These are phyloP conservation scores for Uropetala carovei DNA, from an alignment of 2,888 invertebrate genomes.

Conservation along the genomic window DNA sequence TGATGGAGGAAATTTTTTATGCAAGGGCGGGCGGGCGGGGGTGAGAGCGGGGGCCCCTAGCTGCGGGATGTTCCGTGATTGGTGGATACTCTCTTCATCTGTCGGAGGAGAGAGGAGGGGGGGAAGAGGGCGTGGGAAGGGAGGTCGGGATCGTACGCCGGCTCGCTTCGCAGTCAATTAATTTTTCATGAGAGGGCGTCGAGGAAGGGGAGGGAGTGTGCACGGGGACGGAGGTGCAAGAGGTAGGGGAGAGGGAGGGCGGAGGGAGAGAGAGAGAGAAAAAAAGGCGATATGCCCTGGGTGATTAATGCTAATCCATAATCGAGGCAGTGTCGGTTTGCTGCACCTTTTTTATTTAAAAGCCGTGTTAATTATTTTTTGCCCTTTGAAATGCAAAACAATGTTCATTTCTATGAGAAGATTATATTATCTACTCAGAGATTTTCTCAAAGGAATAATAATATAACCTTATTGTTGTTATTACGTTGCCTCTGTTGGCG, in stretches of 20 bases:
- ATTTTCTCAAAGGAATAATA: neutral
- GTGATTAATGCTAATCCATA: slow-evolving; percentile 7
- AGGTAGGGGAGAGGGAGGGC: too few species aligned
- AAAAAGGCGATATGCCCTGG: neutral
- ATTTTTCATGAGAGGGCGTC: slow-evolving; percentile 1
- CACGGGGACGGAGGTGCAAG: too few species aligned
- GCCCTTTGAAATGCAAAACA: slow-evolving; percentile 7
- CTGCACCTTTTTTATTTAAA: slow-evolving; percentile 14
- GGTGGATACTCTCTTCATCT: neutral
- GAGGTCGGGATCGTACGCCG: neutral
- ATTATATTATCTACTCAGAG: neutral
- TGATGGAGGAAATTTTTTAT: too few species aligned
- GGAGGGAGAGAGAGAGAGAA: neutral
- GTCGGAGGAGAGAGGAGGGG: neutral
- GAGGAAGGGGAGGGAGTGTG: too few species aligned
- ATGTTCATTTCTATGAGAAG: neutral
- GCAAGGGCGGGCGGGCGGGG: too few species aligned
- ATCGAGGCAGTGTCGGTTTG: slow-evolving; percentile 18
- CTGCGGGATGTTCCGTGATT: neutral
- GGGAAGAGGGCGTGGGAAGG: too few species aligned
- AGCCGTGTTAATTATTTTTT: neutral
- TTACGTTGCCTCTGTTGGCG: neutral
- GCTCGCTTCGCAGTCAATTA: slow-evolving; percentile 30
- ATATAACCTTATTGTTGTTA: neutral
- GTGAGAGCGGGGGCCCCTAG: neutral